These are phyloP conservation scores for Apotomis turbidana DNA, from an alignment of 2,888 invertebrate genomes.

Conservation along the genomic window DNA sequence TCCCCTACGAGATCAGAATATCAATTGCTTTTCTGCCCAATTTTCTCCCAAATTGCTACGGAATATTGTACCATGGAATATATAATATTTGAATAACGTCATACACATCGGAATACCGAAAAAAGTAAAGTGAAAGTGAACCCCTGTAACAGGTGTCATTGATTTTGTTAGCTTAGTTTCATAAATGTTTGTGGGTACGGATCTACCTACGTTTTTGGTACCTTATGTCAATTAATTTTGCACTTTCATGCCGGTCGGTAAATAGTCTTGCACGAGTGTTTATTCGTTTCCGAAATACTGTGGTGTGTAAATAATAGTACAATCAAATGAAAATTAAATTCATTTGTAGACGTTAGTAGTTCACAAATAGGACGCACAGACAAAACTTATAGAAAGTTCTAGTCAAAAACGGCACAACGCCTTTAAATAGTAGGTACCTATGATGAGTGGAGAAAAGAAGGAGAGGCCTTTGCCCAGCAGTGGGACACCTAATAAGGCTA, in stretches of 20 bases:
- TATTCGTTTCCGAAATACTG: neutral
- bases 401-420: no score
- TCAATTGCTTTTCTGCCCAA: conserved; percentile 77
- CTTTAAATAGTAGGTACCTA: no score
- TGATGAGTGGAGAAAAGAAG: no score
- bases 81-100: conserved; percentile 73
- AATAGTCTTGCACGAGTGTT: conserved; percentile 4
- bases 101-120: conserved; percentile 61
- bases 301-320: no score
- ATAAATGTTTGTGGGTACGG: conserved; percentile 36
- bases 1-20: conserved; percentile 76
- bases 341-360: no score
- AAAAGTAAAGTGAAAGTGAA: conserved; percentile 71
- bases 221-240: conserved; percentile 12
- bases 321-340: no score
- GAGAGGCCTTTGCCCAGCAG: no score
- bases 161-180: conserved; percentile 53
- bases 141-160: conserved; percentile 71
- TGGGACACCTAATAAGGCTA: no score
- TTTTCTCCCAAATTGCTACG: conserved; percentile 76
- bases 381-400: no score
- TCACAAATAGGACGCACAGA: no score
- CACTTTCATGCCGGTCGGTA: conserved; percentile 1
- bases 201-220: conserved; percentile 10
- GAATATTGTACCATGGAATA: conserved; percentile 72